Evolutionary conservation across 2,113 vertebrate species (phyloP).

Genomic region (Ameiurus melas): DNA sequence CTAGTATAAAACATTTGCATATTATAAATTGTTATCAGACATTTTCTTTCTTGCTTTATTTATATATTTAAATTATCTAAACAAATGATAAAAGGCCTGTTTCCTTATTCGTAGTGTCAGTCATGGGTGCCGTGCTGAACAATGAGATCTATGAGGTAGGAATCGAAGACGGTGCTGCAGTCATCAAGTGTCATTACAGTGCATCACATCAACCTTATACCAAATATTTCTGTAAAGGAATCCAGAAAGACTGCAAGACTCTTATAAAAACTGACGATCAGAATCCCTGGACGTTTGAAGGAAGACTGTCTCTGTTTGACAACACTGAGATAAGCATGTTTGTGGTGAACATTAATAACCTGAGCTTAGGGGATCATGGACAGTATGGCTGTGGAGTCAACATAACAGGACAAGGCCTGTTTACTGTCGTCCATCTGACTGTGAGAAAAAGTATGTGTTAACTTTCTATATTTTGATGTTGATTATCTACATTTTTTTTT

Average conservation of each 20-base stretch:
- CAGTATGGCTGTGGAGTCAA: neutral
- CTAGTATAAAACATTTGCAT: neutral
- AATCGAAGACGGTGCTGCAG: neutral
- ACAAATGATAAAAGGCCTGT: neutral
- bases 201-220: neutral
- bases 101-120: neutral
- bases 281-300: neutral
- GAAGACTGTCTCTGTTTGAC: constrained; percentile 4
- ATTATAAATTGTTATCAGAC: neutral
- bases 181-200: neutral
- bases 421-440: neutral
- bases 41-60: neutral
- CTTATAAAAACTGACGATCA: neutral
- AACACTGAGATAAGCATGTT: neutral
- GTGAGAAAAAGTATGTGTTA: neutral
- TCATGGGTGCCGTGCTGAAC: neutral
- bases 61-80: neutral
- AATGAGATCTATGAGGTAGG: neutral
- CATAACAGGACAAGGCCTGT: neutral
- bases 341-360: neutral
- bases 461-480: neutral
- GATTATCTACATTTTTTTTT: neutral
- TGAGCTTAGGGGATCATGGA: constrained; percentile 5
- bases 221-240: constrained; percentile 28
- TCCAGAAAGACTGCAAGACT: neutral